Base-by-base conservation (phyloP, 2,113 vertebrate species). In the Motacilla alba region DNA sequence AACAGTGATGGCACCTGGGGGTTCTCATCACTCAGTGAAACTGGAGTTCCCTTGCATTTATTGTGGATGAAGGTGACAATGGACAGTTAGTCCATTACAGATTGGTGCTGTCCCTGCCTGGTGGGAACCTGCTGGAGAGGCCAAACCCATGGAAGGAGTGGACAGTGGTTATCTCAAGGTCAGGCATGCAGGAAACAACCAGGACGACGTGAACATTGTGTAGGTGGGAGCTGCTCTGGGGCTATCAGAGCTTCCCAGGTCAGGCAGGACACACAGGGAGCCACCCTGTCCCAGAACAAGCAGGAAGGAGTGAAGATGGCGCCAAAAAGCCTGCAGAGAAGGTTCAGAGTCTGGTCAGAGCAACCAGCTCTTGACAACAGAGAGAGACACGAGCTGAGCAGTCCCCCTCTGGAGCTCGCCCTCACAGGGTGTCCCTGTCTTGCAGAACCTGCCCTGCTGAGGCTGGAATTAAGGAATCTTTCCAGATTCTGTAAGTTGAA, bases 241-340 rank as follows among this genome's bases (percentile, higher is more conserved):
- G 85, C 88, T 92, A 62, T 87, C 44, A 2, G 58, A 27, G 60
- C 30, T 74, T 92, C 73, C 92, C 72, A 7, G 93, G 82, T 83
- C 96, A 94, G 76, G 85, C 92, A 86, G 75, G 76, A 92, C 94
- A 89, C 6, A 8, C 53, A 82, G 56, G 86, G 88, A 86, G 90
- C 49, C 49, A 72, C 82, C 50, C 31, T 0, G 9, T 4, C 60
- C 31, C 75, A 79, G 28, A 70, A 39, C 0, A 4, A 80, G 78
- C 82, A 95, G 91, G 72, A 95, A 93, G 83, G 85, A 59, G 58
- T 7, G 26, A 94, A 94, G 80, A 78, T 56, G 90, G 83, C 0
- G 46, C 90, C 90, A 81, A 9, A 82, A 90, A 78, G 31, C 88
- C 93, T 53, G 49, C 11, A 0, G 11, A 84, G 87, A 72, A 81